Evolutionary conservation across 2,797 vertebrate species (phyloP), one percentile per base, ranked within the genome.

Genomic region (Mus minutoides): DNA sequence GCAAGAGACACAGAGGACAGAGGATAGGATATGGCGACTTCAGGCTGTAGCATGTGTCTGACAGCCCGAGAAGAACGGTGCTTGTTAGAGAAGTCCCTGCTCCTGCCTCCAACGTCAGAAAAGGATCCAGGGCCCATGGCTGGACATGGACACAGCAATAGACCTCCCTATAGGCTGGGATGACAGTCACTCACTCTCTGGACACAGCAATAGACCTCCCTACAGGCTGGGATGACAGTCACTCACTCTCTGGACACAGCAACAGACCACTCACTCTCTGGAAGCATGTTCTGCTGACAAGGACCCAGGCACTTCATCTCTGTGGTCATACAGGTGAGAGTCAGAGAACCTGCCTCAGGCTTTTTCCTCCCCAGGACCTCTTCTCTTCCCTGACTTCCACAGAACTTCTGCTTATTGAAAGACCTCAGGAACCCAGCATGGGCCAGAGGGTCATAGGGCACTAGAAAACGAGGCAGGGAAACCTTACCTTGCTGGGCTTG

Each of bases 111-210:
- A 29, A n/a, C 6, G 56, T 62, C 83, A 58, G 34, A n/a, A 64
- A 37, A 11, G 77, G 58, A 52, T 52, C n/a, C 16, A 34, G 31
- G 17, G 7, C 26, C 43, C 6, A 0, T 13, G 22, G 49, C 29
- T 19, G 6, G 11, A 22, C 19, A 12, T 0, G 19, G 21, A 76
- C 26, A 1, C 0, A 0, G 37, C 58, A 3, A 29, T 14, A 75
- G 40, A 22, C 60, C 3, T 8, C 6, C 49, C 34, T 34, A 13
- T 6, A 37, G 76, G 37, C 43, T 19, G 29, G 34, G 31, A 31
- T 19, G 29, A n/a, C n/a, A 29, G 49, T 11, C 71, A 21, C 5
- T 10, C 60, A 7, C 14, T 1, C 7, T 67, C 29, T 6, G 26
- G 29, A 22, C 22, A 21, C 17, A 13, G 52, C 52, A 54, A 54